These are phyloP conservation scores for Drosophila vallismaia DNA, from an alignment of 2,888 invertebrate genomes.

Conservation along the genomic window DNA sequence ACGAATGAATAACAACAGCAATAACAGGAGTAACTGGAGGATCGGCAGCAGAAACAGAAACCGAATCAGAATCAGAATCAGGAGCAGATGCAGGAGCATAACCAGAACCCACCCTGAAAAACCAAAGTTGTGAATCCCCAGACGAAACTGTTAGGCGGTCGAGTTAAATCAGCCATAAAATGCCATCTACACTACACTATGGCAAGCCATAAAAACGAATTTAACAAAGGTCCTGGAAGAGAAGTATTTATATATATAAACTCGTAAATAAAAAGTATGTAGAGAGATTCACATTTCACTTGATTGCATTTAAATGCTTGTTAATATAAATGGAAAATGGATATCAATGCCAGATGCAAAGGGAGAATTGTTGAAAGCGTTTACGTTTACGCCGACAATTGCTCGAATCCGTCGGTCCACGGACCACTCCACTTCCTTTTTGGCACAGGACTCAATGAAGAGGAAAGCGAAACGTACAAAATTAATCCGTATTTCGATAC, in stretches of 20 bases:
- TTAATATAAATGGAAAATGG: slow-evolving; percentile 65
- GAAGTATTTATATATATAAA: slow-evolving; percentile 6
- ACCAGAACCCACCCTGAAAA: too few relatives aligned
- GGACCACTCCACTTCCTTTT: neutral
- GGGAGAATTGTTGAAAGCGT: slow-evolving; percentile 34
- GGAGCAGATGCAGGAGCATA: slow-evolving; percentile 16
- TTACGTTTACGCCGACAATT: slow-evolving; percentile 39
- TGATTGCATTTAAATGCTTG: slow-evolving; percentile 77
- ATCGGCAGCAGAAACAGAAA: slow-evolving; percentile 16
- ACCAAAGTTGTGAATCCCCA: slow-evolving; percentile 16
- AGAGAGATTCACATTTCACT: slow-evolving; percentile 62
- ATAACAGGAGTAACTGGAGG: slow-evolving; percentile 35
- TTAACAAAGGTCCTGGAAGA: slow-evolving; percentile 28
- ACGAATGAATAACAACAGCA: slow-evolving; percentile 32
- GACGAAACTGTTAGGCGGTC: slow-evolving; percentile 64
- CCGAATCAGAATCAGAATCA: slow-evolving; percentile 7
- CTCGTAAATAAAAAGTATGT: slow-evolving; percentile 13
- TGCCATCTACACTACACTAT: slow-evolving; percentile 74
- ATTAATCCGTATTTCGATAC: slow-evolving; percentile 36
- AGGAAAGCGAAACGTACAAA: slow-evolving; percentile 27
- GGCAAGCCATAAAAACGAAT: slow-evolving; percentile 44
- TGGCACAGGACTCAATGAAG: slow-evolving; percentile 19
- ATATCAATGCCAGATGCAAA: slow-evolving; percentile 65
- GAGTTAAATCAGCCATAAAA: slow-evolving; percentile 76
- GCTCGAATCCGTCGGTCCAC: slow-evolving; percentile 21